A percentile compares a stretch with the other conserved stretches of the same genome.
Evolutionary conservation across 2,888 invertebrate species (phyloP).

Genomic region (Oscheius sp.): DNA sequence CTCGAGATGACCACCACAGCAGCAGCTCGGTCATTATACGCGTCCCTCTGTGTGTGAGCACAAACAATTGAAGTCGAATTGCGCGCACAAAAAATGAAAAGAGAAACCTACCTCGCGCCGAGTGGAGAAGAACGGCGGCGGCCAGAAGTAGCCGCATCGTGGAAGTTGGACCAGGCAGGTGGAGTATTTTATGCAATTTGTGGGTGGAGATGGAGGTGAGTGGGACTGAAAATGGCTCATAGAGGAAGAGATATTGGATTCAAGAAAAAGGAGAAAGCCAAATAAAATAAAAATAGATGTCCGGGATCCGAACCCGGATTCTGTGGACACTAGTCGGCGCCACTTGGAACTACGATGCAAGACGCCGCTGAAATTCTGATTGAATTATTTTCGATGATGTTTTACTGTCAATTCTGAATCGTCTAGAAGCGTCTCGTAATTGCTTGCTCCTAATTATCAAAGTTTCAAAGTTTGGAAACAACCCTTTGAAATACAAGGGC

Average conservation of each 20-base stretch:
- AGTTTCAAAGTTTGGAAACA: too few species aligned
- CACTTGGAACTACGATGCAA: too few species aligned
- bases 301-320: too few species aligned
- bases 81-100: neutral
- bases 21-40: constrained; percentile 26
- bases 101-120: constrained; percentile 21
- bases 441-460: too few species aligned
- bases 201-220: neutral
- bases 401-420: too few species aligned
- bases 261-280: neutral
- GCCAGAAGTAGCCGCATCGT: constrained; percentile 31
- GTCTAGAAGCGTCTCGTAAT: too few species aligned
- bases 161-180: neutral
- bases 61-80: constrained; percentile 33
- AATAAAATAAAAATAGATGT: neutral
- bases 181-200: too few species aligned
- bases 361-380: too few species aligned
- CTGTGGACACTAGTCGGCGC: too few species aligned
- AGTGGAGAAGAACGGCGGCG: constrained; percentile 26
- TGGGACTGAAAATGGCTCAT: neutral
- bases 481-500: too few species aligned
- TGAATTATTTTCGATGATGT: too few species aligned
- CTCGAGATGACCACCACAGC: constrained; percentile 10
- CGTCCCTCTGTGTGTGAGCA: neutral
- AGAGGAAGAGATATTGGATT: neutral